These are phyloP conservation scores for Mola mola DNA, from an alignment of 2,113 vertebrate genomes.

Conservation along the genomic window DNA sequence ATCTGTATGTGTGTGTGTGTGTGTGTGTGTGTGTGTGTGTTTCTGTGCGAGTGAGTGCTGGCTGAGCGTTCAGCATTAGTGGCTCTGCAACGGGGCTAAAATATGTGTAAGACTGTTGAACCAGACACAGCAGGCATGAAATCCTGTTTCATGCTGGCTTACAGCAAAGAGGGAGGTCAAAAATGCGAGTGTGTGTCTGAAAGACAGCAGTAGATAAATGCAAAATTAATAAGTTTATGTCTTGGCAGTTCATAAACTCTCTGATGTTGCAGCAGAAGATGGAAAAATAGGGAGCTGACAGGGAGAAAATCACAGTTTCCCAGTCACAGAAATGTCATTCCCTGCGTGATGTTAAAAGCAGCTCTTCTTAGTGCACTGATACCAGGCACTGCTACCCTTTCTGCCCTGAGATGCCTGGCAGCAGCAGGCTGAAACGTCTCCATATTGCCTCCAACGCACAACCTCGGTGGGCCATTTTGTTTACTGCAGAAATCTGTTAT, in stretches of 20 bases:
- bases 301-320: no score
- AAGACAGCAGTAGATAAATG: background rate
- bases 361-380: no score
- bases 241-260: no score
- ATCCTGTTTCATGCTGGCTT: constrained; percentile 62
- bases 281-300: no score
- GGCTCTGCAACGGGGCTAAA: constrained; percentile 24
- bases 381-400: no score
- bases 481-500: constrained; percentile 53
- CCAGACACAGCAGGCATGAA: constrained; percentile 56
- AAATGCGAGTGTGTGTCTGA: constrained; percentile 18
- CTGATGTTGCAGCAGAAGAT: no score
- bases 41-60: no score
- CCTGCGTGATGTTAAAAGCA: no score
- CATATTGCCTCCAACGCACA: constrained; percentile 14
- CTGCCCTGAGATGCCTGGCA: constrained; percentile 27
- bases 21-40: no score
- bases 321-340: no score
- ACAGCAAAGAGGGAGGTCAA: constrained; percentile 27
- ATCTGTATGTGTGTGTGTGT: no score
- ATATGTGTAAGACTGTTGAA: constrained; percentile 65
- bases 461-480: constrained; percentile 58
- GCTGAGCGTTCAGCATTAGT: constrained; percentile 12
- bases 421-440: constrained; percentile 13
- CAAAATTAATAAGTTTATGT: no score